phyloP scores from a whole-genome alignment of 2,797 vertebrate genomes.

The Rhynchonycteris naso region DNA sequence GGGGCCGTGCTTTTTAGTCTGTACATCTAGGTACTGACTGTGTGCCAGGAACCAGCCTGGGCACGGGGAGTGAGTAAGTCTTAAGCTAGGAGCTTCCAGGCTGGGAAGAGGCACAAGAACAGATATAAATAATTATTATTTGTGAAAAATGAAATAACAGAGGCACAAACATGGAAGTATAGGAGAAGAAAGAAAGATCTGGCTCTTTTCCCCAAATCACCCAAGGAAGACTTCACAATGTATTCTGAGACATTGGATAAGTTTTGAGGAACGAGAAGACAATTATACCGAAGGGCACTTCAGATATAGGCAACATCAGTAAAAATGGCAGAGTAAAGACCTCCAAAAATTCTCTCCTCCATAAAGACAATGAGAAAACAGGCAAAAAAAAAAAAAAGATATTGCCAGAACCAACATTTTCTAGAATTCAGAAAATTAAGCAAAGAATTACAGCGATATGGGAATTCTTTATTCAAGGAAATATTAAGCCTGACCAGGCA shows the following conservation, averaged over 20 bases:
- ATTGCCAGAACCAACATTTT: neutral
- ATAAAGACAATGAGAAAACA: neutral
- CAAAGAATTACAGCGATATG: neutral
- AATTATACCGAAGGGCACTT: neutral
- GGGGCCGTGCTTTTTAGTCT: neutral
- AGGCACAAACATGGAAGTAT: neutral
- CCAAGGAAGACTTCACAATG: neutral
- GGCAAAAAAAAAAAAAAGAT: neutral
- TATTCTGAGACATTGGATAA: neutral
- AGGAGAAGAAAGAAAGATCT: neutral
- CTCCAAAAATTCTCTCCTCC: neutral
- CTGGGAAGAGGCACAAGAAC: neutral
- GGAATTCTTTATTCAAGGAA: neutral
- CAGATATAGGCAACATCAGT: neutral
- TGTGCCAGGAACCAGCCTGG: neutral
- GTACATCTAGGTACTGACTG: neutral
- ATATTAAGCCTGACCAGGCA: too few species aligned
- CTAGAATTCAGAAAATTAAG: constrained; percentile 9
- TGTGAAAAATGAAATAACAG: neutral
- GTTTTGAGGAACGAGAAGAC: neutral
- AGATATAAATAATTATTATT: neutral
- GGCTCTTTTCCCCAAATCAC: neutral
- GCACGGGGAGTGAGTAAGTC: neutral
- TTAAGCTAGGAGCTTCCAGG: neutral
- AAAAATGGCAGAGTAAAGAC: neutral